A percentile compares a stretch with the other conserved stretches of the same genome.
These are phyloP conservation scores for Nestor notabilis DNA, from an alignment of 2,113 vertebrate genomes.

Conservation along the genomic window DNA sequence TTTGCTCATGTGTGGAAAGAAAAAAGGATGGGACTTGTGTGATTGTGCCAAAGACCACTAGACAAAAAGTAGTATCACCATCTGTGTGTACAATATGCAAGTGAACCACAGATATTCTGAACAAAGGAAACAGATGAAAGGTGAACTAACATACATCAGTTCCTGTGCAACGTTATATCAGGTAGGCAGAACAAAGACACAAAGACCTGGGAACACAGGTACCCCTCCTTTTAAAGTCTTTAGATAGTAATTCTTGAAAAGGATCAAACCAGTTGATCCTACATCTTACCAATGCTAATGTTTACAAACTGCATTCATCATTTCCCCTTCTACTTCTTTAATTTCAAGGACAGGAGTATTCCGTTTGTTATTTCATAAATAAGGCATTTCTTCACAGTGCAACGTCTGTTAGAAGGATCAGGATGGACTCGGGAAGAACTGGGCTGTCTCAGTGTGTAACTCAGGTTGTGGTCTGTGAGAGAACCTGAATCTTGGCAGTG, in stretches of 20 bases:
- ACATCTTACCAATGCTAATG: not conserved
- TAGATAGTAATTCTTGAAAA: too few relatives aligned
- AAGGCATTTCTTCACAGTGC: not conserved
- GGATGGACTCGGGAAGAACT: not conserved
- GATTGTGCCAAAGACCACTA: not conserved
- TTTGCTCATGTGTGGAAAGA: not conserved
- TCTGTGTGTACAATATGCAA: too few relatives aligned
- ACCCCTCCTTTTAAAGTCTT: not conserved
- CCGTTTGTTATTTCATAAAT: not conserved
- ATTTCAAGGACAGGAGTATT: not conserved
- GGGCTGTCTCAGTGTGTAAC: not conserved
- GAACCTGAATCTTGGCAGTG: not conserved
- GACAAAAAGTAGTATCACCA: not conserved
- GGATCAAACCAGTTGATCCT: not conserved
- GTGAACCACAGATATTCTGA: not conserved
- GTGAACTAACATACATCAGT: not conserved
- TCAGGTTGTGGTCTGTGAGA: fast-evolving
- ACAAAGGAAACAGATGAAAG: not conserved
- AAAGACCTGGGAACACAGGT: not conserved
- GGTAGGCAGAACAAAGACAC: not conserved
- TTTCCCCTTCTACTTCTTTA: not conserved
- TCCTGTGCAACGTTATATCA: fast-evolving
- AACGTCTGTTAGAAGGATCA: fast-evolving
- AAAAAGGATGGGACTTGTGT: not conserved
- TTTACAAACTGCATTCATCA: not conserved